A percentile compares a stretch with the other conserved stretches of the same genome.
Conservation (phyloP, 2,888 invertebrate species). For the Druceiella hillmani region DNA sequence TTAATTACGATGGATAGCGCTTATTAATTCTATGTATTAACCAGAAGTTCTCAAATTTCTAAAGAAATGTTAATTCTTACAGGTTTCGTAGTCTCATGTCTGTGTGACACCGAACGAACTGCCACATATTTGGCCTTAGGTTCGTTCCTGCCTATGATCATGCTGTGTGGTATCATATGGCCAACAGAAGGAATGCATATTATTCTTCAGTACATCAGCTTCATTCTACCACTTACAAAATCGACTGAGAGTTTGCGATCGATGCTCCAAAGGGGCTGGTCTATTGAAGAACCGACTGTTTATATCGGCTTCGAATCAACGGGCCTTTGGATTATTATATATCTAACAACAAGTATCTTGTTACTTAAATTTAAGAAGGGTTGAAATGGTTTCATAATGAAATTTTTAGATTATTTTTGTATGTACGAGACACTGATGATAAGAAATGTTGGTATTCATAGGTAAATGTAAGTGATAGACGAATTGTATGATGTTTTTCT, state of each 20-base stretch:
- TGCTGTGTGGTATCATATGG: conserved; percentile 91
- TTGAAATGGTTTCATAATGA: conserved; percentile 42
- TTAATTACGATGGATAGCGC: too few relatives aligned
- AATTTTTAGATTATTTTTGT: too few relatives aligned
- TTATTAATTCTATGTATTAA: too few relatives aligned
- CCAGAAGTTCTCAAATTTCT: too few relatives aligned
- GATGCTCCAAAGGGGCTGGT: conserved; percentile 81
- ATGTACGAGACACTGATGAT: too few relatives aligned
- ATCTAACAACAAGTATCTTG: conserved; percentile 66
- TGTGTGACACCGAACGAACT: conserved; percentile 76
- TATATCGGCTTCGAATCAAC: conserved; percentile 80
- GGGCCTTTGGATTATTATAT: conserved; percentile 71
- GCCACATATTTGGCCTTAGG: conserved; percentile 83
- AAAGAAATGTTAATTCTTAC: too few relatives aligned
- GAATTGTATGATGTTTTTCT: too few relatives aligned
- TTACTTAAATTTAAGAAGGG: conserved; percentile 82
- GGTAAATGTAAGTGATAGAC: too few relatives aligned
- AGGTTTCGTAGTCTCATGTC: conserved; percentile 79
- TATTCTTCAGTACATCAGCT: conserved; percentile 64
- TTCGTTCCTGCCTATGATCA: conserved; percentile 78
- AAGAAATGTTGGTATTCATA: too few relatives aligned
- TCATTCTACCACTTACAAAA: conserved; percentile 77
- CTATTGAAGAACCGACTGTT: conserved; percentile 62
- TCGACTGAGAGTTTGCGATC: conserved; percentile 85
- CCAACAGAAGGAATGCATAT: conserved; percentile 88